Percentiles rank a stretch among this genome's conserved stretches.
These are phyloP conservation scores for Acanthaster planci DNA, from an alignment of 35 echinoderm and acorn worm species.

Conservation along the genomic window DNA sequence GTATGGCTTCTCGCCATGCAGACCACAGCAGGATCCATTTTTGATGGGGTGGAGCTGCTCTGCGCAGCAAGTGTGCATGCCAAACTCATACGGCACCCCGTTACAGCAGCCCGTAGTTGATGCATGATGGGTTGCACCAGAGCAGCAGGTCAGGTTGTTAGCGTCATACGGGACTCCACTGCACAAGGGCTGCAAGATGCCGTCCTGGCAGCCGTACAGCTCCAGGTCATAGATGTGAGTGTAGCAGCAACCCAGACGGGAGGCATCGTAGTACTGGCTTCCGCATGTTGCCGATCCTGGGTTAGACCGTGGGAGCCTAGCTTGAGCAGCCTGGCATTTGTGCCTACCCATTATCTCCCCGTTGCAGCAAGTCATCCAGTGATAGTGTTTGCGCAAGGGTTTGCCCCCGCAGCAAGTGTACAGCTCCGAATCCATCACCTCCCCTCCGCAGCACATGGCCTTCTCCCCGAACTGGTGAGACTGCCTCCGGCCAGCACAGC, in stretches of 20 bases:
- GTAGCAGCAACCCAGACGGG: not conserved
- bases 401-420: slow-evolving; percentile 4
- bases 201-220: not conserved
- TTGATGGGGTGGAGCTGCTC: not conserved
- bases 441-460: not conserved
- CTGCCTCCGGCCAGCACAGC: not conserved
- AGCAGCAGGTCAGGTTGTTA: not conserved
- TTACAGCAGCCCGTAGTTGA: not conserved
- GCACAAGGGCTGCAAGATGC: not conserved
- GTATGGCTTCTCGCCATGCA: not conserved
- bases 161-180: not conserved
- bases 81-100: not conserved
- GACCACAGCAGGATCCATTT: slow-evolving; percentile 18
- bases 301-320: not conserved
- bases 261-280: not conserved
- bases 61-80: not conserved
- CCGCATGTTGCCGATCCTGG: not conserved
- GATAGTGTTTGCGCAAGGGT: not conserved
- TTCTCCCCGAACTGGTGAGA: not conserved
- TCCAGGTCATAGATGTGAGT: not conserved
- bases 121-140: not conserved
- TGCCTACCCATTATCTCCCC: not conserved
- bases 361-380: slow-evolving; percentile 1
- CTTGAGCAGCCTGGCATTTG: not conserved
- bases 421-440: not conserved